These are phyloP conservation scores for Amblyraja radiata DNA, from an alignment of 2,797 vertebrate genomes.

Conservation along the genomic window DNA sequence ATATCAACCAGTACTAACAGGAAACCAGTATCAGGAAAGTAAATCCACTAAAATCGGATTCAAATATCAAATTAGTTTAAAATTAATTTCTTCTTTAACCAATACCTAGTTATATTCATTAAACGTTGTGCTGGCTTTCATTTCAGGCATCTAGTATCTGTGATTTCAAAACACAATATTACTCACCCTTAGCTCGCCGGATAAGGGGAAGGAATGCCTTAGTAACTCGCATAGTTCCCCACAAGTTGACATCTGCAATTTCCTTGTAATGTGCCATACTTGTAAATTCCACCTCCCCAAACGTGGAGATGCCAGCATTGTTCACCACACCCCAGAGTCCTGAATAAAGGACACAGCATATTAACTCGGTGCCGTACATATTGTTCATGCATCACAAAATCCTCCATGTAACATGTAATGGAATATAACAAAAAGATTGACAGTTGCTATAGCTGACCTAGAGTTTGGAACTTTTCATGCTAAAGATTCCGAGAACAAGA, in stretches of 20 bases:
- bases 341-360: slow-evolving; percentile 44
- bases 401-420: not conserved
- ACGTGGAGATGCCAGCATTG: slow-evolving; percentile 70
- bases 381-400: not conserved
- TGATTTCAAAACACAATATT: not conserved
- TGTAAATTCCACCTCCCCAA: slow-evolving; percentile 80
- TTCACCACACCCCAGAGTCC: slow-evolving; percentile 84
- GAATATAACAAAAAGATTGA: not conserved
- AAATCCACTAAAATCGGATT: not conserved
- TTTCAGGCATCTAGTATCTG: not conserved
- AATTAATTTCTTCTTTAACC: not conserved
- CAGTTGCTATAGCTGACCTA: not conserved
- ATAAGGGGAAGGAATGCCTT: slow-evolving; percentile 78
- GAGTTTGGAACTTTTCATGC: not conserved
- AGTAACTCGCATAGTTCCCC: slow-evolving; percentile 76
- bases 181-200: slow-evolving; percentile 70
- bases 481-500: not conserved
- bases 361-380: not conserved
- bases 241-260: slow-evolving; percentile 75
- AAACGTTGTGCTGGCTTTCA: not conserved
- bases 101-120: not conserved
- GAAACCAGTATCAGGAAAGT: not conserved
- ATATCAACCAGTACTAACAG: not conserved
- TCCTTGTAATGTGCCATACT: slow-evolving; percentile 70
- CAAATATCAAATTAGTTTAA: not conserved